phyloP scores from a whole-genome alignment of 2,113 vertebrate species.

The Corydoras maculifer region DNA sequence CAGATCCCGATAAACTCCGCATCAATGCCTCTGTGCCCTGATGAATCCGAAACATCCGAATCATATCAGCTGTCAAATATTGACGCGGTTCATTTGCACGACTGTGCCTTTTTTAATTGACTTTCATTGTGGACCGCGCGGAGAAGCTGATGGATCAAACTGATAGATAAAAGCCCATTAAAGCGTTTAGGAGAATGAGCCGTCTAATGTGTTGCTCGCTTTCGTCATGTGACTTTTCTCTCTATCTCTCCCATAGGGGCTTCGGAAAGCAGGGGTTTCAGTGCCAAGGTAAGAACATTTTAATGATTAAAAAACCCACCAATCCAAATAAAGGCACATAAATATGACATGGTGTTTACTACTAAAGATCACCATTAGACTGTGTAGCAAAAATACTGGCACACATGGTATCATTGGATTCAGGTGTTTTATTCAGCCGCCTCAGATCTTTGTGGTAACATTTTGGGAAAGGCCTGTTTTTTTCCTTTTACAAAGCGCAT shows the following conservation, averaged over 20 bases:
- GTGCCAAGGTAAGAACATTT: conserved; percentile 67
- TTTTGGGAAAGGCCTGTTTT: too few species aligned
- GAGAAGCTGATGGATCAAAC: not conserved
- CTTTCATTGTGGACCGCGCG: conserved; percentile 3
- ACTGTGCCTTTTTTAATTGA: conserved; percentile 29
- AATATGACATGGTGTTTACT: too few species aligned
- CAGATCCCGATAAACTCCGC: not conserved
- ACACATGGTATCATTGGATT: too few species aligned
- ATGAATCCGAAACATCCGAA: not conserved
- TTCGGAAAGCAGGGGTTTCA: conserved; percentile 79
- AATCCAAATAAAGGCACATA: too few species aligned
- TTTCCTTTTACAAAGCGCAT: too few species aligned
- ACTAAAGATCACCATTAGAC: too few species aligned
- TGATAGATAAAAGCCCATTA: conserved; percentile 43
- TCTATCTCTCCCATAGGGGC: conserved; percentile 61
- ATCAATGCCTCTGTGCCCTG: not conserved
- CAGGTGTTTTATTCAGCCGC: too few species aligned
- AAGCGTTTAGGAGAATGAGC: conserved; percentile 22
- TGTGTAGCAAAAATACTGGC: too few species aligned
- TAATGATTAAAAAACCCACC: not conserved
- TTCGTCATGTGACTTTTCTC: conserved; percentile 7
- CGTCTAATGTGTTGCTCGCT: conserved; percentile 27
- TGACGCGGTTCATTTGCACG: conserved; percentile 17
- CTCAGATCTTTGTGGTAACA: too few species aligned
- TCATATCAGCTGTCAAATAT: conserved; percentile 24